Conservation (phyloP, 2,888 invertebrate species). For the Drepana falcataria region DNA sequence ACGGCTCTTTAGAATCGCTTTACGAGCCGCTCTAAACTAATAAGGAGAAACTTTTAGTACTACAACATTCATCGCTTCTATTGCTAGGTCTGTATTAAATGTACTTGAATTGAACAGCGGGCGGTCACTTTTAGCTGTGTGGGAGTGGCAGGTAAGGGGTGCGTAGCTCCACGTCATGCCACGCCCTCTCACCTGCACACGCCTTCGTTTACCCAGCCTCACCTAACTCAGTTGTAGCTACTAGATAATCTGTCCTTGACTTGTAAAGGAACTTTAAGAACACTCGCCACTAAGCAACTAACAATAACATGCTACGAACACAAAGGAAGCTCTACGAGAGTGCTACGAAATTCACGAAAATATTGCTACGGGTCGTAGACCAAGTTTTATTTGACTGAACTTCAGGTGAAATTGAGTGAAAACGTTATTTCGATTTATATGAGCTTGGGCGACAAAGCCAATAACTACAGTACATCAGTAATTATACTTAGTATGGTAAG, state of each 20-base stretch:
- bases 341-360: not conserved
- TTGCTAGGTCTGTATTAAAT: too few relatives aligned
- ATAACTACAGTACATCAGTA: too few relatives aligned
- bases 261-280: not conserved
- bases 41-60: not conserved
- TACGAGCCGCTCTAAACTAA: not conserved
- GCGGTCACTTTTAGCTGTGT: slow-evolving; percentile 12
- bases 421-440: not conserved
- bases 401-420: not conserved
- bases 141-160: slow-evolving; percentile 29
- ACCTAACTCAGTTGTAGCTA: slow-evolving; percentile 4
- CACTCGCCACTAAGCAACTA: not conserved
- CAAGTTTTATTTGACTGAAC: not conserved
- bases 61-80: not conserved
- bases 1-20: not conserved
- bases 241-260: not conserved
- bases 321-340: slow-evolving; percentile 1
- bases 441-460: not conserved
- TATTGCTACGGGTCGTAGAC: not conserved
- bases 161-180: slow-evolving; percentile 25
- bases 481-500: slow-evolving; percentile 19
- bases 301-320: not conserved
- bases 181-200: slow-evolving; percentile 47
- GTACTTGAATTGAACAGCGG: slow-evolving; percentile 5
- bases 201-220: slow-evolving; percentile 29